phyloP scores from a whole-genome alignment of 2,888 invertebrate species.

The Apoderus coryli region DNA sequence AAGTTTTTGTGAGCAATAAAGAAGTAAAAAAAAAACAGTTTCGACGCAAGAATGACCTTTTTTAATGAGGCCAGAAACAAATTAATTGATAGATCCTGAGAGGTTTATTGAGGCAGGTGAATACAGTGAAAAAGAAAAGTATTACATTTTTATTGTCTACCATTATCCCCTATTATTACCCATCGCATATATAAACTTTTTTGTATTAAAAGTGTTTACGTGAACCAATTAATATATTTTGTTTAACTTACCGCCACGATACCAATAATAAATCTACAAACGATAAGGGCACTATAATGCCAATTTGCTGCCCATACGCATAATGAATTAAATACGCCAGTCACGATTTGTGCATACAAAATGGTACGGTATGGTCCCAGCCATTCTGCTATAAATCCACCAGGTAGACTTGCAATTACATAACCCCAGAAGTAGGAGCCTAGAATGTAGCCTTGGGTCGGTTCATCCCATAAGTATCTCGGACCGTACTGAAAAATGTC shows the following conservation, averaged over 20 bases:
- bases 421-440: constrained; percentile 24
- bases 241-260: constrained; percentile 44
- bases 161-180: too few species aligned
- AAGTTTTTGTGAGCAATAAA: too few species aligned
- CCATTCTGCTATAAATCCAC: constrained; percentile 21
- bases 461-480: constrained; percentile 22
- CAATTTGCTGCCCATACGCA: constrained; percentile 41
- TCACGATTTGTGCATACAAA: constrained; percentile 19
- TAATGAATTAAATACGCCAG: constrained; percentile 25
- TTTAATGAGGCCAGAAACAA: too few species aligned
- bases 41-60: too few species aligned
- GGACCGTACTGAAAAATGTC: constrained; percentile 20
- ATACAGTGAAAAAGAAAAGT: too few species aligned
- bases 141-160: too few species aligned
- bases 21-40: too few species aligned
- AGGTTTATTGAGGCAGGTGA: too few species aligned
- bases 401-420: constrained; percentile 20
- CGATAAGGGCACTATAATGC: constrained; percentile 38
- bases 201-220: background rate
- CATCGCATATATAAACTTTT: background rate
- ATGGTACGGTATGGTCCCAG: constrained; percentile 22
- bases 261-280: constrained; percentile 41
- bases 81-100: too few species aligned
- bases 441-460: constrained; percentile 20
- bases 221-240: too few species aligned